These are phyloP conservation scores for Corticium candelabrum DNA, from an alignment of 37 sponge, comb jelly and placozoan species.

Conservation along the genomic window DNA sequence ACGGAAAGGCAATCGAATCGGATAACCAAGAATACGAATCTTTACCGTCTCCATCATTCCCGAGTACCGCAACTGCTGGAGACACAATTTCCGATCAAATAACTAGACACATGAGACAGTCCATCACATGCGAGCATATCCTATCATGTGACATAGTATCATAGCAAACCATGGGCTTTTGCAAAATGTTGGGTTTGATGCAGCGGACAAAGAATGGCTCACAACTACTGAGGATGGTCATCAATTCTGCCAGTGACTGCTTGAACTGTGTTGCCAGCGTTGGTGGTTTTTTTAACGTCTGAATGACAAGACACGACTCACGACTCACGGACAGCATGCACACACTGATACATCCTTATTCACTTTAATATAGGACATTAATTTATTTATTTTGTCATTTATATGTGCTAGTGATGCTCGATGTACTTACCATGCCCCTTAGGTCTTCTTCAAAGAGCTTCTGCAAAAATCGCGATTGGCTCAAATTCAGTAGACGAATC, in stretches of 20 bases:
- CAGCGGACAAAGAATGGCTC: slow-evolving; percentile 9
- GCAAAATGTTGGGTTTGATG: slow-evolving; percentile 11
- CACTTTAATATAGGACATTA: background rate
- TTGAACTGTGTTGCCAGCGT: slow-evolving; percentile 2
- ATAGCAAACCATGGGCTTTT: background rate
- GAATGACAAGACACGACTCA: background rate
- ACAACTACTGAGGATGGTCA: background rate
- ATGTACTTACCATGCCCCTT: background rate
- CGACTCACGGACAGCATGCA: background rate
- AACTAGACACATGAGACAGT: background rate
- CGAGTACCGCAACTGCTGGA: background rate
- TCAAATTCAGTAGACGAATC: background rate
- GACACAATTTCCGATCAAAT: slow-evolving; percentile 5
- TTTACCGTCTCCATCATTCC: slow-evolving; percentile 16
- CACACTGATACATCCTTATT: background rate
- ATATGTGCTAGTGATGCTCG: background rate
- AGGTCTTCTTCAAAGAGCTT: background rate
- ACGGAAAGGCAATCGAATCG: background rate
- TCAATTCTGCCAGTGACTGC: background rate
- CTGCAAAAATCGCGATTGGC: background rate
- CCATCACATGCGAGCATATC: no score
- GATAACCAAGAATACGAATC: slow-evolving; percentile 9
- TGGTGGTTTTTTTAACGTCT: slow-evolving; percentile 6
- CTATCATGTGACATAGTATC: no score
- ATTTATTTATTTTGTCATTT: background rate